Evolutionary conservation across 2,888 invertebrate species (phyloP), one percentile per base, ranked within the genome.

Genomic region (Netelia inedita): DNA sequence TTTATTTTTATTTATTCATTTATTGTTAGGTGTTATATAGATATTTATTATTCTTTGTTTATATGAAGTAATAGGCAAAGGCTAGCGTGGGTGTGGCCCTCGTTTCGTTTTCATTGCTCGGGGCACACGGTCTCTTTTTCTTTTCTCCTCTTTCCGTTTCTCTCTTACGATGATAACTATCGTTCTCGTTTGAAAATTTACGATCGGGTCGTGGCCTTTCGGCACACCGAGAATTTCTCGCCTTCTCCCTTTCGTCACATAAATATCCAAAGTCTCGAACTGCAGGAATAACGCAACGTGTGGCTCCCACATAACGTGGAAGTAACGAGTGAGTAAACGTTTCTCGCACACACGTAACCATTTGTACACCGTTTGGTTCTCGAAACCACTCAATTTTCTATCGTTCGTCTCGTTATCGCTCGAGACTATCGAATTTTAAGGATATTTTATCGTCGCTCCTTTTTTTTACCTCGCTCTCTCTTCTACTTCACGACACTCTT

Each of bases 131-230:
- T 16, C 23, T 43, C 69, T 68, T 53, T 57, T 16, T 71, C 57
- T 50, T 46, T 53, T 79, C 75, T 57, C 41, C 66, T 79, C 75
- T 57, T 11, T 63, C 63, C 14, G n/a, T 63, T 14, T n/a, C 23
- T 61, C 66, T 79, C 66, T 23, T 35, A 21, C 79, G 71, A 74
- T 80, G 79, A 83, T 83, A 73, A 79, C 74, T 75, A 83, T 79
- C 83, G 79, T 74, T 79, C 79, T 61, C 69, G 79, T 79, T 79
- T 63, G 79, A 76, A 65, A 80, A 83, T 79, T 83, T 79, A 80
- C 79, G 83, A 76, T 72, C 57, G 72, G 79, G 75, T 76, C 72
- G 75, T 75, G 75, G 83, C 79, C 83, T 80, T 66, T 65, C 46
- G 16, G 43, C 53, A 61, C 69, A 80, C 35, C 65, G 72, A 76